These are phyloP conservation scores for Leptopilina myrica DNA, from an alignment of 2,888 invertebrate species.

Conservation along the genomic window DNA sequence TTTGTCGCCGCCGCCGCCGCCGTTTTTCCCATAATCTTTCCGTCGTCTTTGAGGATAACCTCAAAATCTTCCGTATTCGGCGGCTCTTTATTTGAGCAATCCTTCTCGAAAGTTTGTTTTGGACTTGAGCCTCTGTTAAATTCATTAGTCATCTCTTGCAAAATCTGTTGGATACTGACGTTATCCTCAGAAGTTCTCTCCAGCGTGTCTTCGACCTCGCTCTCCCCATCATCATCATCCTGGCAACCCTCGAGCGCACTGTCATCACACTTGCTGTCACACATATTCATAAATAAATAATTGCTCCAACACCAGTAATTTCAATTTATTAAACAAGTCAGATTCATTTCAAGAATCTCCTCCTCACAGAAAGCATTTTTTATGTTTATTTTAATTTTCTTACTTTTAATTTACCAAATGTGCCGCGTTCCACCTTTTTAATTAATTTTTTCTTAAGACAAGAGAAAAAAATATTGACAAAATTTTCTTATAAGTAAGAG, in stretches of 20 bases:
- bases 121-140: constrained; percentile 68
- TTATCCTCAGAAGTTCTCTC: constrained; percentile 66
- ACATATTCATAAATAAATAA: constrained; percentile 48
- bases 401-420: too few relatives aligned
- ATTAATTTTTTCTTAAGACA: too few relatives aligned
- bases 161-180: constrained; percentile 73
- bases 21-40: background rate
- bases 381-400: too few relatives aligned
- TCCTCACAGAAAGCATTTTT: too few relatives aligned
- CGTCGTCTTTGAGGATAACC: constrained; percentile 51
- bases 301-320: background rate
- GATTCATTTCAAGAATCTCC: too few relatives aligned
- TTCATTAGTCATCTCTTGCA: constrained; percentile 74
- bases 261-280: constrained; percentile 60
- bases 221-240: constrained; percentile 55
- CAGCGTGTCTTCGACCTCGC: constrained; percentile 66
- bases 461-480: too few relatives aligned
- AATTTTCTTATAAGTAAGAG: too few relatives aligned
- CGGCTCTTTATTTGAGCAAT: constrained; percentile 27
- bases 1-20: too few relatives aligned
- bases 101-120: constrained; percentile 39
- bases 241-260: constrained; percentile 65
- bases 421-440: too few relatives aligned
- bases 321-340: too few relatives aligned
- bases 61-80: constrained; percentile 43